phyloP scores from a whole-genome alignment of 92 coral and sea anemone species.

The Desmophyllum pertusum region DNA sequence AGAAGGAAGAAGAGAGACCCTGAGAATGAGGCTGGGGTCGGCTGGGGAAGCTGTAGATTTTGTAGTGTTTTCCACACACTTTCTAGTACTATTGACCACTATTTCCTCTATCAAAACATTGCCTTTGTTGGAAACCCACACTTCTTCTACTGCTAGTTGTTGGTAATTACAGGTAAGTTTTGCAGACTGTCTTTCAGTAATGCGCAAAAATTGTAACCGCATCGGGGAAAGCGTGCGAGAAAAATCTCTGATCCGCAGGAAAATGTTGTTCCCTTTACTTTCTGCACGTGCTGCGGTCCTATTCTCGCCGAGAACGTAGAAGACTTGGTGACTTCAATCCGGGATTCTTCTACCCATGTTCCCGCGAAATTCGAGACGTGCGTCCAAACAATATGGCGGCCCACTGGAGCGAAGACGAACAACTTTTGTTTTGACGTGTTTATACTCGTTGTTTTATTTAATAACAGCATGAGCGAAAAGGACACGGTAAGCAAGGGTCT shows the following conservation, averaged over 20 bases:
- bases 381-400: constrained; percentile 32
- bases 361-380: constrained; percentile 49
- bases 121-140: too few species aligned
- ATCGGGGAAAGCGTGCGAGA: neutral
- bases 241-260: neutral
- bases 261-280: neutral
- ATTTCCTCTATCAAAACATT: too few species aligned
- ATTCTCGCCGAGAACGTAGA: neutral
- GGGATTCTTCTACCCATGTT: constrained; percentile 3
- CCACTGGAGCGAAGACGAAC: constrained; percentile 4
- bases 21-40: too few species aligned
- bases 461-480: constrained; percentile 9
- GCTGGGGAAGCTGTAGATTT: too few species aligned
- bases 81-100: too few species aligned
- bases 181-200: neutral
- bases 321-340: neutral
- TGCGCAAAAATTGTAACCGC: neutral
- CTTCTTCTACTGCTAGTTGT: too few species aligned
- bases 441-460: neutral
- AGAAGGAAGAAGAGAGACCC: too few species aligned
- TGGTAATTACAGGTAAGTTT: too few species aligned
- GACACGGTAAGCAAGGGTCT: neutral
- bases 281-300: neutral
- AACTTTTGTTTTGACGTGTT: neutral
- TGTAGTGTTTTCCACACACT: too few species aligned